Base-by-base conservation (phyloP, 2,113 vertebrate genomes). In the Neomonachus schauinslandi region DNA sequence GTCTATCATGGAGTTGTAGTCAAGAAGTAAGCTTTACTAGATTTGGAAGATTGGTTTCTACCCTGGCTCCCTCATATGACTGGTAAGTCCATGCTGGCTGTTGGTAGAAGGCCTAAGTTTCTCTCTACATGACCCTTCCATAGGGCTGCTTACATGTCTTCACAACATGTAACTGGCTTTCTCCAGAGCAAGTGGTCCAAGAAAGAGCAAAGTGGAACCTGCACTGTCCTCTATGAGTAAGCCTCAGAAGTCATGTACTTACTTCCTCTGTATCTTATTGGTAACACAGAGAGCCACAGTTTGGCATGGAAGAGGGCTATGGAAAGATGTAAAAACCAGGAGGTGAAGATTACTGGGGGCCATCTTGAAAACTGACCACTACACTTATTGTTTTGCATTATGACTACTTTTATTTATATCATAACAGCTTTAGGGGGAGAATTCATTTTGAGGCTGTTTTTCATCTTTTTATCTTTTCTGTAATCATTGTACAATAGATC, bases 401-500 rank as follows among this genome's bases (percentile, higher is more conserved):
- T 13, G 7, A 55, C 63, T 81, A 69, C 22, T 96, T 94, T 85
- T 57, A 4, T 57, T 93, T 86, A 28, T 49, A 42, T 76, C 4
- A 4, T 46, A 53, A 59, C 7, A 76, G 6, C 2, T 19, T 2
- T 0, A 71, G n/a, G 28, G 11, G 1, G 4, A 10, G 36, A n/a
- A 74, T 89, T 94, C 7, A 63, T 46, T 33, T 31, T 9, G n/a
- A n/a, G 31, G 13, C 42, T 84, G 10, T 91, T 95, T 85, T 95
- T 94, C n/a, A 87, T 89, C 18, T 11, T 84, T 83, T 88, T 87
- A 39, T 69, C 36, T 49, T 59, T 69, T 86, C 72, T 15, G n/a
- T 72, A 63, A 57, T 57, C 33, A 69, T 22, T 7, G 53, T 22
- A 33, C 21, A 46, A 63, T 33, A 72, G 21, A n/a, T 49, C 16